These are phyloP conservation scores for Galeopterus variegatus DNA, from an alignment of 2,113 vertebrate genomes.

Conservation along the genomic window DNA sequence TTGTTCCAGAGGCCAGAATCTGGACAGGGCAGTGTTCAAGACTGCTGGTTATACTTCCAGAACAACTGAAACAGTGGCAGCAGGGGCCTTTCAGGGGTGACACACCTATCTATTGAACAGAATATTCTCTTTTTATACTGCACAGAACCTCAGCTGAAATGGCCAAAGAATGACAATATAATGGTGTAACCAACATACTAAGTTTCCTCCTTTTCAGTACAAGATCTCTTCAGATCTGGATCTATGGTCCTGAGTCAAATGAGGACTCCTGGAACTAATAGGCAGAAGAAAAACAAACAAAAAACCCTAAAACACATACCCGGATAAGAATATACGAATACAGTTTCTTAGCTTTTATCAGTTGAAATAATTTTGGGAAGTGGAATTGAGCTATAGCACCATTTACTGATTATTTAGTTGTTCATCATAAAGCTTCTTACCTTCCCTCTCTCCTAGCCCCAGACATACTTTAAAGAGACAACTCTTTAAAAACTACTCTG, in stretches of 20 bases:
- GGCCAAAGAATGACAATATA: neutral
- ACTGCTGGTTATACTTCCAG: neutral
- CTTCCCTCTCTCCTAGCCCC: neutral
- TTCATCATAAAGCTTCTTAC: neutral
- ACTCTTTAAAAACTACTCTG: neutral
- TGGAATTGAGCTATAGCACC: neutral
- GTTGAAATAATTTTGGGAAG: neutral
- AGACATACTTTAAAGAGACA: neutral
- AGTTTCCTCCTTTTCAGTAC: neutral
- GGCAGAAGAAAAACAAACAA: slow-evolving; percentile 18
- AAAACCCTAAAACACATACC: neutral
- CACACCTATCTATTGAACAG: neutral
- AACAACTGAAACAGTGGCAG: neutral
- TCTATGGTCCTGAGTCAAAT: neutral
- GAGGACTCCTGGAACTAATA: neutral
- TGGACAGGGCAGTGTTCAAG: neutral
- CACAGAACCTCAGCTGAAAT: neutral
- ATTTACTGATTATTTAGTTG: neutral
- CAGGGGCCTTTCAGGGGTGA: neutral
- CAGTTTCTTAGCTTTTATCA: neutral
- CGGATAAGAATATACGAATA: neutral
- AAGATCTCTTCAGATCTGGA: neutral
- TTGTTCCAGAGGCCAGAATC: neutral
- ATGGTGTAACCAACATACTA: neutral
- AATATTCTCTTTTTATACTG: neutral